Percentiles rank a stretch among this genome's conserved stretches.
Evolutionary conservation across 2,797 vertebrate genomes (phyloP).

Genomic region (Periparus ater): DNA sequence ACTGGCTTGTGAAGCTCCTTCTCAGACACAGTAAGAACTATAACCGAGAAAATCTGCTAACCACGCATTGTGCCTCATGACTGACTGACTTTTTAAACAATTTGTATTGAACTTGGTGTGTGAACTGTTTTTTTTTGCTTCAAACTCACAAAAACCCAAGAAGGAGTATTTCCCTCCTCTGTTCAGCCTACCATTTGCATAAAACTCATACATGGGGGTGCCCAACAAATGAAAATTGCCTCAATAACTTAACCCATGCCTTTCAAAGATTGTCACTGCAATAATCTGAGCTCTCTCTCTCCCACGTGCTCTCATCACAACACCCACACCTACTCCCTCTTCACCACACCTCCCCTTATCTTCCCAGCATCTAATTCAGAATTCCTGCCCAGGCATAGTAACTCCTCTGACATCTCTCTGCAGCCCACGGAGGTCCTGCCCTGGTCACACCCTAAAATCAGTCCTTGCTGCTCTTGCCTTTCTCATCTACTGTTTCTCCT

Average conservation of each 20-base stretch:
- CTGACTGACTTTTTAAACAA: background rate
- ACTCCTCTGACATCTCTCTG: background rate
- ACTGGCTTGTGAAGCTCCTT: background rate
- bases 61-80: fast-evolving
- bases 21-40: background rate
- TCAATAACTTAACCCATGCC: background rate
- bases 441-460: background rate
- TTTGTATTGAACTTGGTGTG: background rate
- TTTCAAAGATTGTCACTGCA: background rate
- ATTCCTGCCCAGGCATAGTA: background rate
- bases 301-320: background rate
- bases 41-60: background rate
- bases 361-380: background rate
- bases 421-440: background rate
- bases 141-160: fast-evolving
- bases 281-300: background rate
- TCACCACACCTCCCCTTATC: background rate
- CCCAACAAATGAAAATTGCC: background rate
- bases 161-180: background rate
- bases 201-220: fast-evolving
- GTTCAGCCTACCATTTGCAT: background rate
- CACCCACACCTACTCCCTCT: background rate
- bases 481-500: background rate
- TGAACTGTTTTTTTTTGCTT: background rate
- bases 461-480: background rate